phyloP scores from a whole-genome alignment of 2,888 invertebrate species.

The Pterobdella sp. region DNA sequence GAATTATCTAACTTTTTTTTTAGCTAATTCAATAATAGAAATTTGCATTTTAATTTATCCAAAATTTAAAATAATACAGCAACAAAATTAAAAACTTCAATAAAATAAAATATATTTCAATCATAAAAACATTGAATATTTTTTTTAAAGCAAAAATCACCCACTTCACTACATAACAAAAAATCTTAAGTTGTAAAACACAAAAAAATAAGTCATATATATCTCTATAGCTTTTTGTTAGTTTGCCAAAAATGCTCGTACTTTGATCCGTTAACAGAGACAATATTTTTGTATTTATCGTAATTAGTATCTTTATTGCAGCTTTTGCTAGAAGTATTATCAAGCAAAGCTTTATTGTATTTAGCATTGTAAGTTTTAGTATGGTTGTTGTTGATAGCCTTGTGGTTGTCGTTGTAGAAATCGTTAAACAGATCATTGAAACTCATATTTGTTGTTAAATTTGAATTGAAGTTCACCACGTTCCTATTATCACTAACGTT shows the following conservation, averaged over 20 bases:
- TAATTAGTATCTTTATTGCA: background rate
- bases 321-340: background rate
- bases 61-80: too few species aligned
- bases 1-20: too few species aligned
- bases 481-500: background rate
- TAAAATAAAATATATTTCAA: too few species aligned
- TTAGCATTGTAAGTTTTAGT: background rate
- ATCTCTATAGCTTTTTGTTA: background rate
- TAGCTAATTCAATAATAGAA: too few species aligned
- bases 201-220: too few species aligned
- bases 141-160: too few species aligned
- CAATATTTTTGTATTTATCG: background rate
- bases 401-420: background rate
- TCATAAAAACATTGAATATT: too few species aligned
- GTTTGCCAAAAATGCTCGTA: background rate
- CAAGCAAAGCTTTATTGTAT: background rate
- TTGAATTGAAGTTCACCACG: background rate
- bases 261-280: background rate
- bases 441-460: background rate
- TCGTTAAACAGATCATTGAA: background rate
- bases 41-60: too few species aligned
- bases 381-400: background rate
- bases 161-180: too few species aligned
- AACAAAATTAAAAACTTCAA: too few species aligned
- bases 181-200: too few species aligned